Percentiles rank a stretch among this genome's conserved stretches.
phyloP scores from a whole-genome alignment of 2,888 invertebrate genomes.

The Apotomis betuletana region DNA sequence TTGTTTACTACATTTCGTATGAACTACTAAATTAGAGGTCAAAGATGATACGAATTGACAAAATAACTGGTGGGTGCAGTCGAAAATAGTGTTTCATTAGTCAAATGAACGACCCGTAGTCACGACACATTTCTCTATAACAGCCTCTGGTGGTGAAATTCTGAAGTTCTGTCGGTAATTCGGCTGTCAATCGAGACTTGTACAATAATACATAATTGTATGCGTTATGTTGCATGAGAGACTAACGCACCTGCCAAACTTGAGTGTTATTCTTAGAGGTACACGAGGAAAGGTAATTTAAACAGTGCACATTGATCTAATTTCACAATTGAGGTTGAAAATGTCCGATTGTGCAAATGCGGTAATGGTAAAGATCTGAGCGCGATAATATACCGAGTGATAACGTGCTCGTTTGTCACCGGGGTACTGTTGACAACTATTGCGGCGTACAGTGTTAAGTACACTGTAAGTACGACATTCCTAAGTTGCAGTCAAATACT shows the following conservation, averaged over 20 bases:
- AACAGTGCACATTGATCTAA: conserved; percentile 70
- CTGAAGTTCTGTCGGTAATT: conserved; percentile 33
- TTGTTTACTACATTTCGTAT: conserved; percentile 7
- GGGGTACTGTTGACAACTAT: conserved; percentile 54
- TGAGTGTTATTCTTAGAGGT: conserved; percentile 62
- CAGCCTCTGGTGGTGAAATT: conserved; percentile 41
- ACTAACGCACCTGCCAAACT: conserved; percentile 60
- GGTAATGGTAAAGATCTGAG: conserved; percentile 61
- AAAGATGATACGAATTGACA: conserved; percentile 42
- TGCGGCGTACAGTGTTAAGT: conserved; percentile 44
- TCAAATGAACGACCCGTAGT: conserved; percentile 61
- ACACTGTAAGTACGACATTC: too few species aligned
- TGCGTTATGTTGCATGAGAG: conserved; percentile 44
- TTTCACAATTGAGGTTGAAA: conserved; percentile 74
- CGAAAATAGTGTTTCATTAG: conserved; percentile 63
- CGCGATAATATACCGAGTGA: conserved; percentile 43
- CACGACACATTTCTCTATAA: conserved; percentile 55
- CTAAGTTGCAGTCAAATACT: too few species aligned
- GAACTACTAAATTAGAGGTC: conserved; percentile 16
- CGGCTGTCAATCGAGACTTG: conserved; percentile 37
- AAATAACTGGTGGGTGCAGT: conserved; percentile 55
- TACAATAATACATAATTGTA: conserved; percentile 43
- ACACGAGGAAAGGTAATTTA: conserved; percentile 78
- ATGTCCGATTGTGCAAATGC: conserved; percentile 74
- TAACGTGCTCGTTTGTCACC: conserved; percentile 49